Percentiles rank a stretch among this genome's conserved stretches.
These are phyloP conservation scores for Hirundo rustica DNA, from an alignment of 2,797 vertebrate species.

Conservation along the genomic window DNA sequence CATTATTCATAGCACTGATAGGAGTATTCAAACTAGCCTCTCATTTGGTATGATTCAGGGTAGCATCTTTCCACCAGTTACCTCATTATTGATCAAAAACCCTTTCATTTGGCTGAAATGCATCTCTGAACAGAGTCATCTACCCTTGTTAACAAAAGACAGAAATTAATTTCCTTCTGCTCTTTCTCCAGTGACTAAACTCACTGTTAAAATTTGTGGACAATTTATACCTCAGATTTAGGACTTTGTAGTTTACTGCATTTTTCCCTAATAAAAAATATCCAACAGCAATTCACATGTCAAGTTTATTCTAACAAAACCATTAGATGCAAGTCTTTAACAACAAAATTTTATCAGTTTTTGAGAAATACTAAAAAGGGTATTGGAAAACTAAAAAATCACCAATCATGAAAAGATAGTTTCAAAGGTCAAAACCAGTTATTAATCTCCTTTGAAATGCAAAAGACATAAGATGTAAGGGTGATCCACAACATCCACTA, in stretches of 20 bases:
- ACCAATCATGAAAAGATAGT: background rate
- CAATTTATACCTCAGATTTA: background rate
- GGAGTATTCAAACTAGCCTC: background rate
- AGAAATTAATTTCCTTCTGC: background rate
- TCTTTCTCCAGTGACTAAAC: background rate
- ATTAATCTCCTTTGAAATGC: background rate
- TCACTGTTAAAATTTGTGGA: background rate
- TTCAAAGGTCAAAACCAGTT: background rate
- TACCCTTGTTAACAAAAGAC: background rate
- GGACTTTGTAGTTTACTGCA: background rate
- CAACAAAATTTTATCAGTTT: background rate
- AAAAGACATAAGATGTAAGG: background rate
- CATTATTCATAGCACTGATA: slow-evolving; percentile 50
- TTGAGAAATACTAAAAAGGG: background rate
- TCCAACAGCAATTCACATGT: background rate
- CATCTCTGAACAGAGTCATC: background rate
- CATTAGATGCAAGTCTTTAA: background rate
- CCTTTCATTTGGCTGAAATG: background rate
- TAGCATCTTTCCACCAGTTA: background rate
- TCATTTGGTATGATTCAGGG: background rate
- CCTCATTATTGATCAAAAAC: background rate
- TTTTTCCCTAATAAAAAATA: background rate
- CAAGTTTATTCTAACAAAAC: background rate
- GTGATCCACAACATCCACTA: background rate
- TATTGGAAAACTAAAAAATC: background rate